Conservation (phyloP, 2,113 vertebrate species). For the Turdus rufiventris region DNA sequence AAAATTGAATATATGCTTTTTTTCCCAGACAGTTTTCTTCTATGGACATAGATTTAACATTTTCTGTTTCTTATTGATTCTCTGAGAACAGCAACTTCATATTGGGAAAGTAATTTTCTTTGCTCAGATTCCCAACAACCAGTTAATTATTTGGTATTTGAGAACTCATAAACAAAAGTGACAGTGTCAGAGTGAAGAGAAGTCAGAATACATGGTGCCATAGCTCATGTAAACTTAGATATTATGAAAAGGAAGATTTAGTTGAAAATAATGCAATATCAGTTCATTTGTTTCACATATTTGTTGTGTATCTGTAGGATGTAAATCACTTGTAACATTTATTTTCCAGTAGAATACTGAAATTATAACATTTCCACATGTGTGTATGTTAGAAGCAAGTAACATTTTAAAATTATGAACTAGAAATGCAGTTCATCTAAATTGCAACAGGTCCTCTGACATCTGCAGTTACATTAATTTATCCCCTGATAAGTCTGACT, state of each 20-base stretch:
- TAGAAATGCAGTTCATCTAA: background rate
- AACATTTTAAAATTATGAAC: background rate
- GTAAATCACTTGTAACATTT: background rate
- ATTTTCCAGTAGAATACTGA: conserved; percentile 5
- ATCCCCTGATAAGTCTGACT: background rate
- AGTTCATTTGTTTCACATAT: background rate
- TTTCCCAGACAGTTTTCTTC: background rate
- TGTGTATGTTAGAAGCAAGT: background rate
- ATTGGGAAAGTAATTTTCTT: background rate
- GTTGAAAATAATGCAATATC: background rate
- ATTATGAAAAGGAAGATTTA: background rate
- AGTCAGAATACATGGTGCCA: background rate
- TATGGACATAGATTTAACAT: background rate
- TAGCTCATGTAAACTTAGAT: background rate
- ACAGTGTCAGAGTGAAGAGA: background rate
- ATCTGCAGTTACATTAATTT: background rate
- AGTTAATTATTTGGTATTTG: background rate
- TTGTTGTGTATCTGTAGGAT: background rate
- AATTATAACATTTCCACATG: background rate
- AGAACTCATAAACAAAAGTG: background rate
- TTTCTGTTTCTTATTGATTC: background rate
- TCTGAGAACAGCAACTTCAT: background rate
- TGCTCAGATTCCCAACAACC: background rate
- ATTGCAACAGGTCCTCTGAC: background rate
- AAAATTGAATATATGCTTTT: background rate